A percentile compares a stretch with the other conserved stretches of the same genome.
Conservation (phyloP, 1,140 invertebrate genomes). For the Dendrolimus punctatus region DNA sequence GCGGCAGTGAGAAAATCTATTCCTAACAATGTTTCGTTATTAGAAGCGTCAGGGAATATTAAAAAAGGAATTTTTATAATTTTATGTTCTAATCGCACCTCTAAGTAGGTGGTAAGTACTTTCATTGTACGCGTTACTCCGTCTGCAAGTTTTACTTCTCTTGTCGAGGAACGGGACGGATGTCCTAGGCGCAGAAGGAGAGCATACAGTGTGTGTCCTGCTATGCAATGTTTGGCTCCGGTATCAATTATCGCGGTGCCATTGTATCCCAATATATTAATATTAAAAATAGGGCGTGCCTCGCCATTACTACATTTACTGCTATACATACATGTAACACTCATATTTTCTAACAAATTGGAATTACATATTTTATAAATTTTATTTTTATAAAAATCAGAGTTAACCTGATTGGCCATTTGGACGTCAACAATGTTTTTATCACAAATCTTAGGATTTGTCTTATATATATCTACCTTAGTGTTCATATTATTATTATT, state of each 20-base stretch:
- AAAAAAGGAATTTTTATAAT: constrained; percentile 1
- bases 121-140: background rate
- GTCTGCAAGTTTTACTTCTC: background rate
- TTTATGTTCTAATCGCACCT: constrained; percentile 1
- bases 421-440: too few relatives aligned
- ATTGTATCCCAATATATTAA: background rate
- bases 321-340: background rate
- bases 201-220: constrained; percentile 3
- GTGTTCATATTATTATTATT: too few relatives aligned
- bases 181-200: background rate
- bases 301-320: background rate
- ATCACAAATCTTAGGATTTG: too few relatives aligned
- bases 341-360: background rate
- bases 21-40: constrained; percentile 10
- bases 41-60: constrained; percentile 4
- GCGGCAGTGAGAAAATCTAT: constrained; percentile 9
- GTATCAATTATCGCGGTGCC: constrained; percentile 7
- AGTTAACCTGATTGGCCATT: too few relatives aligned
- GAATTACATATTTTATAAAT: background rate
- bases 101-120: constrained; percentile 1
- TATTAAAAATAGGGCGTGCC: background rate
- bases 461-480: too few relatives aligned
- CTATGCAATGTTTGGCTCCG: constrained; percentile 4
- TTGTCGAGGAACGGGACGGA: background rate
- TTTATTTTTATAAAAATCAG: too few relatives aligned